Evolutionary conservation across 2,888 invertebrate species (phyloP), one percentile per base, ranked within the genome.

Genomic region (Digitonthophagus gazella): DNA sequence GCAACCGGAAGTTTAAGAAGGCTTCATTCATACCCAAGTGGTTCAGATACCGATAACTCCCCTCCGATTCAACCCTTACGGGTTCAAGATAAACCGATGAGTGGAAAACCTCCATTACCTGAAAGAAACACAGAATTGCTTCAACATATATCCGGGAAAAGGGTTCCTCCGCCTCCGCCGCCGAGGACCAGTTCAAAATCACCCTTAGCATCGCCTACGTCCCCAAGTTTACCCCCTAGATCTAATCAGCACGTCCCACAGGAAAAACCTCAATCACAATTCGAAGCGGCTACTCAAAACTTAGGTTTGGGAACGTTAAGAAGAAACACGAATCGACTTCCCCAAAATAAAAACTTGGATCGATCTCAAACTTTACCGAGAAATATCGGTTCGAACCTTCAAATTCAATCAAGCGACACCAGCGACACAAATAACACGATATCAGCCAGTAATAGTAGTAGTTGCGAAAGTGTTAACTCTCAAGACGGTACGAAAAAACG

Each of bases 151-250:
- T 74, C 76, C 15, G 88, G 89, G 69, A 89, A 92, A 77, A 88
- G 93, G 67, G 90, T 93, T 58, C 95, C 95, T 4, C 96, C 95
- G 15, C 95, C 93, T n/a, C 93, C 96, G 22, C 95, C 95, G 20
- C 95, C 95, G n/a, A 88, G 95, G 74, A 95, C 95, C 74, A 93
- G 93, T 75, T 94, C 94, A 64, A 91, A 93, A 78, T 94, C 95
- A 15, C 95, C 95, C 0, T 84, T 95, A 76, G 92, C 93, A 18
- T 94, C 94, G 64, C 95, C 95, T 15, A 91, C 93, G 58, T 90
- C 91, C 73, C 90, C 91, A 16, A 87, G 88, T 76, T 82, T 89
- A 68, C 90, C 91, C 1, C 87, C 88, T 18, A 84, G 86, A 71
- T 83, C 86, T 74, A 86, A 86, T 69, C 83, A 83, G 75, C 82